phyloP scores from a whole-genome alignment of 2,113 vertebrate species.

The Ranitomeya imitator region DNA sequence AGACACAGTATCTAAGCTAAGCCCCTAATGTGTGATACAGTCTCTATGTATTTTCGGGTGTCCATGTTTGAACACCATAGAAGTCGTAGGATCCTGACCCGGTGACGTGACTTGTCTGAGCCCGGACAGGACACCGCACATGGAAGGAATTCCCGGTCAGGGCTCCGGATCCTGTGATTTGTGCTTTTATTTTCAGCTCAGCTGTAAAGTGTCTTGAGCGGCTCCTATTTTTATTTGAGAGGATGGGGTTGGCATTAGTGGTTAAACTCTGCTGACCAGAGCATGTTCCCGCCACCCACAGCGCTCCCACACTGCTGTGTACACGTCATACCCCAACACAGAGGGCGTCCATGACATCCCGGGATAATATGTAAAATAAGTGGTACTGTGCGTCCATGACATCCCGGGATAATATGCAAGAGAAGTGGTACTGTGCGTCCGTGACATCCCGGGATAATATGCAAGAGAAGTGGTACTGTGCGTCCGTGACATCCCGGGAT shows the following conservation, averaged over 20 bases:
- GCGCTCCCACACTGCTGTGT: neutral
- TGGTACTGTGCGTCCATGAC: neutral
- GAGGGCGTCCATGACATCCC: neutral
- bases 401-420: too few species aligned
- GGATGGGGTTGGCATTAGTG: slow-evolving; percentile 34
- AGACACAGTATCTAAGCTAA: too few species aligned
- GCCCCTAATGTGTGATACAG: neutral
- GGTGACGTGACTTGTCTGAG: neutral
- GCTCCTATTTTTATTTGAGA: slow-evolving; percentile 35
- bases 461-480: too few species aligned
- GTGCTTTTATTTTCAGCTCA: slow-evolving; percentile 31
- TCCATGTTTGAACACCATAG: neutral
- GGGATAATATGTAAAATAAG: too few species aligned
- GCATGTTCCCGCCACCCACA: slow-evolving; percentile 39
- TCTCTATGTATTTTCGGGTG: neutral
- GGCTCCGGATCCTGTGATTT: neutral
- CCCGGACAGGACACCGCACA: neutral
- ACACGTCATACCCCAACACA: neutral
- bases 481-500: too few species aligned
- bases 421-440: too few species aligned
- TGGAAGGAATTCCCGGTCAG: neutral
- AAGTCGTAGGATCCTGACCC: neutral
- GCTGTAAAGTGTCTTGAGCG: neutral
- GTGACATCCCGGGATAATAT: too few species aligned
- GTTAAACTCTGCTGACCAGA: slow-evolving; percentile 47